These are phyloP conservation scores for Chrysogorgia sp. DNA, from an alignment of 92 coral and sea anemone genomes.

Conservation along the genomic window DNA sequence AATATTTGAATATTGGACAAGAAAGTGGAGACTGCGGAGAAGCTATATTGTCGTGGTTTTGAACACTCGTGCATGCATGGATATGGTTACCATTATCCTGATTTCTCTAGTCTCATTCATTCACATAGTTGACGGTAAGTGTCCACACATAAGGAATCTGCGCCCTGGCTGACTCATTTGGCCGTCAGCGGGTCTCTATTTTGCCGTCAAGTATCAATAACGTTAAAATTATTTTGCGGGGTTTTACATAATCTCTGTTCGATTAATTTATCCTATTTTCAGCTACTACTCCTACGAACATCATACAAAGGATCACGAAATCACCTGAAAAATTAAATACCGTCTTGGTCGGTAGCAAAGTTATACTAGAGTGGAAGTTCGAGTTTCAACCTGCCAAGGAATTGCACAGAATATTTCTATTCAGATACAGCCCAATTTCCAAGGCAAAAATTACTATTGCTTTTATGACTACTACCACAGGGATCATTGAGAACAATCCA, in stretches of 20 bases:
- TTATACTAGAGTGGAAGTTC: constrained; percentile 38
- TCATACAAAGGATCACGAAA: constrained; percentile 4
- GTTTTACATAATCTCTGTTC: not conserved
- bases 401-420: not conserved
- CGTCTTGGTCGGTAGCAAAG: constrained; percentile 19
- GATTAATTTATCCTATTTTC: not conserved
- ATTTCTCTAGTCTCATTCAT: too few relatives aligned
- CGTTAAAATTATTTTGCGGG: too few relatives aligned
- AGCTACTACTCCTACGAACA: constrained; percentile 10
- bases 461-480: not conserved
- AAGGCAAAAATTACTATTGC: constrained; percentile 30
- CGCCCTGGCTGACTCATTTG: too few relatives aligned
- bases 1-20: not conserved
- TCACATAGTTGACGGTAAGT: too few relatives aligned
- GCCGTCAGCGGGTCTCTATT: too few relatives aligned
- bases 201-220: too few relatives aligned
- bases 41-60: not conserved
- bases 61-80: too few relatives aligned
- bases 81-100: too few relatives aligned
- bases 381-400: constrained; percentile 4
- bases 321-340: not conserved
- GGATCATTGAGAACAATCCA: constrained; percentile 2
- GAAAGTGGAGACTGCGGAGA: not conserved
- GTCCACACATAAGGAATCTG: too few relatives aligned
- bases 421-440: not conserved